Evolutionary conservation across 1,140 invertebrate genomes (phyloP), one percentile per base, ranked within the genome.

Genomic region (Papilio polyxenes): DNA sequence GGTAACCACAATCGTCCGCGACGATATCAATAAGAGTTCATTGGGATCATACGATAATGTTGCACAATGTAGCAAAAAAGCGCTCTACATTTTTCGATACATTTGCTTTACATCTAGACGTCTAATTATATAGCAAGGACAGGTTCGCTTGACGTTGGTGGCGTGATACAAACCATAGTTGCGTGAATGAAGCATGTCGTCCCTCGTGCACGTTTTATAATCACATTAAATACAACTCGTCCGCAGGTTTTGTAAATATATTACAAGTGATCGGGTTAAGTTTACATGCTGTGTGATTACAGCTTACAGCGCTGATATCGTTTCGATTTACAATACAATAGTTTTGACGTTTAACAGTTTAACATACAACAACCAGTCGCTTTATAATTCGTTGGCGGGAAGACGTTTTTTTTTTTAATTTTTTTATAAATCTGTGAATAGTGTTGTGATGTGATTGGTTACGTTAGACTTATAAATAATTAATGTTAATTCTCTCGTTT

Each of bases 401-500:
- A 91, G 83, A 87, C 86, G 85, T 89, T 85, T 76, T 75, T 83
- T 83, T 87, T 31, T 82, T 83, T 83, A 31, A 44, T 81, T 82
- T 85, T 87, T 84, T 84, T 84, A 83, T 85, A 76, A 84, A 83
- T 85, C 84, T 85, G 85, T 89, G 85, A 87, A 79, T 79, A 80
- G 87, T 91, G 87, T 84, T 87, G 89, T 90, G 89, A 86, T 88
- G 89, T 90, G 90, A 83, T 83, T 20, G 56, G n/a, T 3, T 59
- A 59, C 17, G 56, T 59, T 9, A 23, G 56, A 53, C 31, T 85
- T 23, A 87, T 87, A 81, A 56, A 81, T 87, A 82, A 82, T 89
- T 87, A 69, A 90, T 91, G 89, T 85, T 91, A 85, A 89, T 82
- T 75, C 87, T 90, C 85, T 84, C 84, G 59, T 85, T 89, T 84